Percentiles rank a stretch among this genome's conserved stretches.
phyloP scores from a whole-genome alignment of 2,888 invertebrate genomes.

The Xanthorhoe designata region DNA sequence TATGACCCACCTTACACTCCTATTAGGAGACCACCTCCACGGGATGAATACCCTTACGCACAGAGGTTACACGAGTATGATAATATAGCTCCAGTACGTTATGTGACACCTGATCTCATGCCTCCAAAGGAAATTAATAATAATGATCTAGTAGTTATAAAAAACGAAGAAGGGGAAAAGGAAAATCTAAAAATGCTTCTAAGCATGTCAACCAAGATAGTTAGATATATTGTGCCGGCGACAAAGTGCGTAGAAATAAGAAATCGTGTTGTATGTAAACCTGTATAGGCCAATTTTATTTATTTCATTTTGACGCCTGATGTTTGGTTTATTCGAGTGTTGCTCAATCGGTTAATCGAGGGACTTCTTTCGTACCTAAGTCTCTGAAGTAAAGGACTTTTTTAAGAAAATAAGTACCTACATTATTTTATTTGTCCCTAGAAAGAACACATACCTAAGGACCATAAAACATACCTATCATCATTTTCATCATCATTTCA shows the following conservation, averaged over 20 bases:
- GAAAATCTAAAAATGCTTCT: not conserved
- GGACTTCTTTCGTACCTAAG: not conserved
- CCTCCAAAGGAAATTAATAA: not conserved
- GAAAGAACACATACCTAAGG: no score
- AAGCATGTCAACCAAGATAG: not conserved
- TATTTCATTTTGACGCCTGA: not conserved
- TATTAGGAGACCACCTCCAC: conserved; percentile 48
- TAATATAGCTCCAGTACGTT: conserved; percentile 2
- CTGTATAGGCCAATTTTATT: conserved; percentile 28
- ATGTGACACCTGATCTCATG: not conserved
- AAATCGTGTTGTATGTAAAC: conserved; percentile 60
- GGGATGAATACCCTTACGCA: conserved; percentile 12
- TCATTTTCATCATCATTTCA: no score
- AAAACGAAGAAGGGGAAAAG: not conserved
- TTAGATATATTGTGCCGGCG: conserved; percentile 3
- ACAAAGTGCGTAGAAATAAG: conserved; percentile 58
- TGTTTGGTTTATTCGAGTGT: not conserved
- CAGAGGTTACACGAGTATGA: conserved; percentile 2
- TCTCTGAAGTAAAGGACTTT: not conserved
- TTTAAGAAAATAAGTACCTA: not conserved
- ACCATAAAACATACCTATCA: no score
- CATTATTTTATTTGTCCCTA: no score
- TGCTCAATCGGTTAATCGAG: not conserved
- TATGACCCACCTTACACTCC: conserved; percentile 57
- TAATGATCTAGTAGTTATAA: not conserved